Base-by-base conservation (phyloP, 1,140 invertebrate species). In the Odontomachus brunneus region DNA sequence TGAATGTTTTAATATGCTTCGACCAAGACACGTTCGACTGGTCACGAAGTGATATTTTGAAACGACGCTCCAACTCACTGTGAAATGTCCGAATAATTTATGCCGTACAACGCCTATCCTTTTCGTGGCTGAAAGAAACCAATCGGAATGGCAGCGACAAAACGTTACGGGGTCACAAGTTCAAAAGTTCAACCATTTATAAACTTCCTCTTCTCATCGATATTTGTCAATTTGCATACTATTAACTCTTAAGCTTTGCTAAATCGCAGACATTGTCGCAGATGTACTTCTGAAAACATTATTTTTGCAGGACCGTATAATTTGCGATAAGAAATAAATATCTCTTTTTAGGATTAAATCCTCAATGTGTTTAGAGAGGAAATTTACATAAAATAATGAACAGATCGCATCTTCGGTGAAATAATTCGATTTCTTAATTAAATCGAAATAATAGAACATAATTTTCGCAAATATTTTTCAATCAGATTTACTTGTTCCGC, bases 181-280 rank as follows among this genome's bases (percentile, higher is more conserved):
- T 91, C 90, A 91, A 89, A 86, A 90, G 90, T 89, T 91, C 89
- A 90, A n/a, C 60, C 59, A 53, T 80, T 75, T 76, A 73, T 82
- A 86, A 60, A 63, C 14, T 24, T 17, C 15, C 24, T 14, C 17
- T 22, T 63, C 48, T 24, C 49, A 26, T 63, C 26, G 33, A 69
- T 84, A 84, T 75, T 75, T 53, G 15, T 57, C 71, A 48, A 17
- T 29, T 3, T 63, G n/a, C 12, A 26, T 22, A 53, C 22, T 53
- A 51, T 57, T 63, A 63, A 17, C 22, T 29, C 15, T 15, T 26
- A 67, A 65, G 59, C 19, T 51, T 19, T 48, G 71, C 15, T 24
- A 1, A 33, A 19, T 48, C 24, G 26, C 55, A 33, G 49, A 62
- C 65, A 75, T 51, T 75, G 60, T 75, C n/a, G 19, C 22, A 2